Percentiles rank a stretch among this genome's conserved stretches.
Conservation (phyloP, 2,888 invertebrate species). For the Eupithecia subumbrata region DNA sequence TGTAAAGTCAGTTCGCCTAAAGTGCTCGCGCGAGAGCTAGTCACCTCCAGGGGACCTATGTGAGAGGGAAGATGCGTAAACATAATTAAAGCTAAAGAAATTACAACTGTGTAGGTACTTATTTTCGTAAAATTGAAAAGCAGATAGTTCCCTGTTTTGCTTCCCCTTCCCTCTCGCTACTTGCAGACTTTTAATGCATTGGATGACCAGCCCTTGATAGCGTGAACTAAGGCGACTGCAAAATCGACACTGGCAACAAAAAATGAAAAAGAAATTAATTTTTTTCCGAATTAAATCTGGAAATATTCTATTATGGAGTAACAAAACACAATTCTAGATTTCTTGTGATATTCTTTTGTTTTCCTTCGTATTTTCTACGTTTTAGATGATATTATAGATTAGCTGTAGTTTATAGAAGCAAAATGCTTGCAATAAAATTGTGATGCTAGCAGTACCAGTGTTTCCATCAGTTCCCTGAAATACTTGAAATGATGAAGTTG, state of each 20-base stretch:
- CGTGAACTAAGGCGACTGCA: neutral
- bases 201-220: neutral
- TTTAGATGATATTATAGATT: neutral
- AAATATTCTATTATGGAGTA: neutral
- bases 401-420: neutral
- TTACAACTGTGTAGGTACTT: neutral
- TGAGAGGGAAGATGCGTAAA: neutral
- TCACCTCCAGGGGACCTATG: neutral
- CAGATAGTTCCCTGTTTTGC: neutral
- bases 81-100: neutral
- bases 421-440: conserved; percentile 5
- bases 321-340: neutral
- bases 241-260: neutral
- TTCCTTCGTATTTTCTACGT: neutral
- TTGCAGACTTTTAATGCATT: neutral
- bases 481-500: conserved; percentile 14
- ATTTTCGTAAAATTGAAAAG: neutral
- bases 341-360: neutral
- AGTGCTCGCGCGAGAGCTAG: neutral
- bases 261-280: neutral
- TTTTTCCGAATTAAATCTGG: neutral
- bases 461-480: conserved; percentile 7
- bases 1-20: neutral
- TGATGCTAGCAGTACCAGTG: neutral
- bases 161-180: neutral